phyloP scores from a whole-genome alignment of 2,888 invertebrate genomes.

The Diaprepes abbreviatus region DNA sequence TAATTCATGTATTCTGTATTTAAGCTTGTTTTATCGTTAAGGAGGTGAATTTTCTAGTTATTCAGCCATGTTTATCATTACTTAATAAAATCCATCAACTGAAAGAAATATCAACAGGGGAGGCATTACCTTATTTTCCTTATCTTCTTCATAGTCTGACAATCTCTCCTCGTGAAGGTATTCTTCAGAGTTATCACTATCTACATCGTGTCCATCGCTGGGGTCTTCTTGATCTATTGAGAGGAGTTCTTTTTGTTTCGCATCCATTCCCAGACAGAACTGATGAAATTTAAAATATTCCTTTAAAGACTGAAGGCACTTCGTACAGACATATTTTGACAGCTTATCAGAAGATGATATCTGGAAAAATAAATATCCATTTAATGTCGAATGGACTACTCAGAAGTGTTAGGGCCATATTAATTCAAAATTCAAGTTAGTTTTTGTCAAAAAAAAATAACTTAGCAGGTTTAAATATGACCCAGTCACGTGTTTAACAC shows the following conservation, averaged over 20 bases:
- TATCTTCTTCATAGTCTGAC: constrained; percentile 35
- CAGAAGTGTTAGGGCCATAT: too few relatives aligned
- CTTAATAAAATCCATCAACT: too few relatives aligned
- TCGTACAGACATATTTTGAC: constrained; percentile 59
- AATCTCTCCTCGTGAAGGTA: constrained; percentile 41
- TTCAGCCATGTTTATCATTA: too few relatives aligned
- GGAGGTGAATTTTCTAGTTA: too few relatives aligned
- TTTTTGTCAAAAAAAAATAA: too few relatives aligned
- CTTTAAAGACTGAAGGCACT: constrained; percentile 56
- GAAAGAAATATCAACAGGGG: too few relatives aligned
- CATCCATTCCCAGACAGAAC: constrained; percentile 58
- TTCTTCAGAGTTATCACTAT: constrained; percentile 37
- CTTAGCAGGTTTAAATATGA: too few relatives aligned
- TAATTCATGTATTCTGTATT: too few relatives aligned
- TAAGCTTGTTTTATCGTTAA: too few relatives aligned
- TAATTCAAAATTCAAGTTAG: too few relatives aligned
- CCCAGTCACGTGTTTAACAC: too few relatives aligned
- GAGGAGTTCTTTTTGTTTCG: constrained; percentile 45
- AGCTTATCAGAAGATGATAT: constrained; percentile 56
- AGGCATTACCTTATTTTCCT: constrained; percentile 27
- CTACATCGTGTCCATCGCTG: constrained; percentile 16
- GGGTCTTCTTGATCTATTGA: neutral
- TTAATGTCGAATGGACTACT: too few relatives aligned
- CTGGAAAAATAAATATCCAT: constrained; percentile 50
- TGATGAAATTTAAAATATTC: constrained; percentile 59